phyloP scores from a whole-genome alignment of 2,797 vertebrate genomes.

The Coluber constrictor region DNA sequence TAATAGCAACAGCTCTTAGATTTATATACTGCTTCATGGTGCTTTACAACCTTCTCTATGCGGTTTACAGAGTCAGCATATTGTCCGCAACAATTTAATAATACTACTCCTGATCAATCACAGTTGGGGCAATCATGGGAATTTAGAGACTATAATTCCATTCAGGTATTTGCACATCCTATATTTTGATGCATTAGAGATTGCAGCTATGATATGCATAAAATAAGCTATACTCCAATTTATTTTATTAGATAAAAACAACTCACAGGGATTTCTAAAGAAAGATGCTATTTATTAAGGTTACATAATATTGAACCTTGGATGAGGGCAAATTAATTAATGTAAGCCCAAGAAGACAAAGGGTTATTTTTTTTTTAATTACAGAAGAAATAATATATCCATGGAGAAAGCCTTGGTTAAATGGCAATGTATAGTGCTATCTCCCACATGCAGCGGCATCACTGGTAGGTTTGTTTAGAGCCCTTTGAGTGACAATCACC shows the following conservation, averaged over 20 bases:
- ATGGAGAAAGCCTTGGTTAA: neutral
- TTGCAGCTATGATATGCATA: neutral
- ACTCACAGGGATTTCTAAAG: neutral
- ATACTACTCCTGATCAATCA: neutral
- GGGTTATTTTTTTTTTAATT: neutral
- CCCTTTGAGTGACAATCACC: constrained; percentile 2
- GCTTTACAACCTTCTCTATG: too few species aligned
- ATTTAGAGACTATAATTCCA: neutral
- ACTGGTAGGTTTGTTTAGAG: constrained; percentile 10
- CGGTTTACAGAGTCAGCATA: too few species aligned
- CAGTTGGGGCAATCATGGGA: neutral
- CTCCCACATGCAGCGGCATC: neutral
- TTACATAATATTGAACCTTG: neutral
- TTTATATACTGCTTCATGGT: too few species aligned
- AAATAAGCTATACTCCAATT: neutral
- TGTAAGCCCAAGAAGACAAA: neutral
- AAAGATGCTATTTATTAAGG: neutral
- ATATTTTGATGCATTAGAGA: neutral
- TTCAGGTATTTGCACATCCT: neutral
- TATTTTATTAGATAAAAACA: neutral
- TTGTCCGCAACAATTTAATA: neutral
- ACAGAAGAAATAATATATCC: neutral
- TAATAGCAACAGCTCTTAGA: too few species aligned
- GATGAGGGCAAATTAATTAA: neutral
- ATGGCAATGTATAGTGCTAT: neutral